phyloP scores from a whole-genome alignment of 1,140 invertebrate genomes.

The Drosophila burlai region DNA sequence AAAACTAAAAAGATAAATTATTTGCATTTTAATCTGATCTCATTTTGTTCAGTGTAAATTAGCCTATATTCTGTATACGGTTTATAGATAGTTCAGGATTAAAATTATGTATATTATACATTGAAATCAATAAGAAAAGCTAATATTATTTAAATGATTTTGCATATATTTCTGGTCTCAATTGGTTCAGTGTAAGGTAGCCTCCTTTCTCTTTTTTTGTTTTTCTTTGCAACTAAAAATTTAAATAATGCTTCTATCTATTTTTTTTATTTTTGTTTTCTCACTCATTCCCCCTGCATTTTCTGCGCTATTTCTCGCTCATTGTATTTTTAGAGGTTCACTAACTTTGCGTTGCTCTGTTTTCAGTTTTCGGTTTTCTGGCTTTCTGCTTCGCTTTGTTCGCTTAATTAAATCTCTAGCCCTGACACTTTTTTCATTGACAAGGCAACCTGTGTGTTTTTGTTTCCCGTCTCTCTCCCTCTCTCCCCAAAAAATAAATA shows the following conservation, averaged over 20 bases:
- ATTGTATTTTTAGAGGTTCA: conserved; percentile 61
- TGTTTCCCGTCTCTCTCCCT: conserved; percentile 2
- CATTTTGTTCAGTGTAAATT: too few relatives aligned
- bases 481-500: conserved; percentile 10
- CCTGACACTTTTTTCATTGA: conserved; percentile 83
- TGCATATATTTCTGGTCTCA: background rate
- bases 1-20: too few relatives aligned
- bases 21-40: too few relatives aligned
- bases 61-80: too few relatives aligned
- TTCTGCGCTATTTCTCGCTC: conserved; percentile 39
- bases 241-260: conserved; percentile 20
- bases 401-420: conserved; percentile 81
- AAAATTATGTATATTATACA: background rate
- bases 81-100: background rate
- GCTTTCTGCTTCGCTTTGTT: conserved; percentile 54
- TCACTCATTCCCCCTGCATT: conserved; percentile 34
- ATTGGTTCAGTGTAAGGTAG: conserved; percentile 11
- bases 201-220: conserved; percentile 40
- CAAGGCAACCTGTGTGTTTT: conserved; percentile 61
- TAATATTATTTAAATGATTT: too few relatives aligned
- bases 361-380: conserved; percentile 15
- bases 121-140: background rate
- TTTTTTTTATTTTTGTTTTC: background rate
- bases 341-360: conserved; percentile 41
- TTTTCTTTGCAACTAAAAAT: conserved; percentile 18